phyloP scores from a whole-genome alignment of 2,797 vertebrate species.

The Acanthiza pusilla region DNA sequence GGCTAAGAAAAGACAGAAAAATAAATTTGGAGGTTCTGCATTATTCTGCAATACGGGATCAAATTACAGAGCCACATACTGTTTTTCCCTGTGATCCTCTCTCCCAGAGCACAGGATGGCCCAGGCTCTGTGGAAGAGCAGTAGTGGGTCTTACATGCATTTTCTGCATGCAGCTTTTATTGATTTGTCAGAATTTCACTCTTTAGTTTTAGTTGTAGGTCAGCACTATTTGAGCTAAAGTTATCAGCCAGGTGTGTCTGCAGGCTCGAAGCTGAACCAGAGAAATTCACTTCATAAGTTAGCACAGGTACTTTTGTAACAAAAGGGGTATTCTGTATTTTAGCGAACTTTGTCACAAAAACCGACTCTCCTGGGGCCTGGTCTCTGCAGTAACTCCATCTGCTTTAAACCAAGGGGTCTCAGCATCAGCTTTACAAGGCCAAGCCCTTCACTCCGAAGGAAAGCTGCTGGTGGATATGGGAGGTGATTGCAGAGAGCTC shows the following conservation, averaged over 20 bases:
- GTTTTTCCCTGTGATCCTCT: background rate
- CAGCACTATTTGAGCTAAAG: background rate
- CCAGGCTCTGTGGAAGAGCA: background rate
- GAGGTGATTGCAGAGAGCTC: background rate
- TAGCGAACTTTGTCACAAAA: background rate
- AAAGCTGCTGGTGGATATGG: background rate
- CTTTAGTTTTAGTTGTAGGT: background rate
- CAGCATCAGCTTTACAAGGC: background rate
- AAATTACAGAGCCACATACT: background rate
- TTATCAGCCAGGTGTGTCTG: background rate
- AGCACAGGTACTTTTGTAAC: background rate
- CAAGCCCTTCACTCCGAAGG: background rate
- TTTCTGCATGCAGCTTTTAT: background rate
- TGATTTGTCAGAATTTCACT: background rate
- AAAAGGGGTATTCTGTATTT: background rate
- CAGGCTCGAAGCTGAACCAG: background rate
- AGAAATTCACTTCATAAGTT: background rate
- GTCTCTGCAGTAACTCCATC: background rate
- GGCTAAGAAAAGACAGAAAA: background rate
- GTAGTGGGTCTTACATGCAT: background rate
- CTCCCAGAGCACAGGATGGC: background rate
- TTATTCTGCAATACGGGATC: background rate
- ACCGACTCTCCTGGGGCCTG: background rate
- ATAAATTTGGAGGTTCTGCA: background rate
- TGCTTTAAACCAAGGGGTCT: background rate